Base-by-base conservation (phyloP, 2,888 invertebrate genomes). In the Automeris io region DNA sequence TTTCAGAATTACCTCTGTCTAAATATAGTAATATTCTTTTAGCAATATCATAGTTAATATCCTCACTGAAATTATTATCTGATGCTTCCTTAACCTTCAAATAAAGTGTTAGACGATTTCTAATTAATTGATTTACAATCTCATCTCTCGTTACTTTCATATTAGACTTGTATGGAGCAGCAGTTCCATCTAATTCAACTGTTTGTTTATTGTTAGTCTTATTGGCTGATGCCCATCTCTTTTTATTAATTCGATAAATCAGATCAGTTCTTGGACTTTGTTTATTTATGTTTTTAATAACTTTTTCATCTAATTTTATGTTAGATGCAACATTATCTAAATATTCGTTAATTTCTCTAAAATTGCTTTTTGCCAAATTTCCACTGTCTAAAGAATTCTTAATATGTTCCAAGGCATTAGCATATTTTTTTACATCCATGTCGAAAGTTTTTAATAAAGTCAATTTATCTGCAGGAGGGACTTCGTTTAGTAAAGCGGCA, bases 71-170 rank as follows among this genome's bases (percentile, higher is more conserved):
- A 47, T 69, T 52, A 5, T 23, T 16, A 0, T 50, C 54, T 35
- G 51, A 51, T 0, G 50, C 46, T 42, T 76, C 68, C 55, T 74
- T 78, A 1, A 59, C 44, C 42, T 57, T 64, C 11, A 81, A 44
- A 40, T 70, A 82, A 2, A 59, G 37, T 24, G 55, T 43, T 29
- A 81, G 54, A 16, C 79, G 70, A 44, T 80, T 82, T 43, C 54
- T 72, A 5, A 85, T 81, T 1, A 85, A 43, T 39, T 79, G 79
- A 41, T 64, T 71, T 5, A 81, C 45, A n/a, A 82, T 61, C 54
- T 74, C 65, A 35, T 73, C 64, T 54, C 71, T 71, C 1, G 66
- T 61, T 18, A 80, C 61, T 47, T 25, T 34, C 13, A 26, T 32
- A 23, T 31, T 37, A 7, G 2, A 13, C 16, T 6, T 6, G 9